Evolutionary conservation across 2,888 invertebrate species (phyloP).

Genomic region (Pachymerium ferrugineum): DNA sequence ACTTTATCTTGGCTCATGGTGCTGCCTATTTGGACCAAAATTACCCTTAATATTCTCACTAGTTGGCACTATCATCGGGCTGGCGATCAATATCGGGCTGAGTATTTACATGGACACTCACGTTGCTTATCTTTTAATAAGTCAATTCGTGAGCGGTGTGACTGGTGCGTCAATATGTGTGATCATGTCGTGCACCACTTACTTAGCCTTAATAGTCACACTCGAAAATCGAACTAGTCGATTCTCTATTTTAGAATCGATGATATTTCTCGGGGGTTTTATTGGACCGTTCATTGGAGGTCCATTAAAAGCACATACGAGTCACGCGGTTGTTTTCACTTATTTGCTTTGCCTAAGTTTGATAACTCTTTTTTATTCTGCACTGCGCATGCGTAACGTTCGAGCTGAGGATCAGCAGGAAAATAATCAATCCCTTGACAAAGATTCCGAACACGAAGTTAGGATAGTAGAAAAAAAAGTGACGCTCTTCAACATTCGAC

Average conservation of each 20-base stretch:
- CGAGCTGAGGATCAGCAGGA: neutral
- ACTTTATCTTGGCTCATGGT: constrained; percentile 44
- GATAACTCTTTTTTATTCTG: constrained; percentile 45
- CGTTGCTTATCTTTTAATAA: constrained; percentile 46
- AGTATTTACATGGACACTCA: constrained; percentile 40
- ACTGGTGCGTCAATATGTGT: constrained; percentile 49
- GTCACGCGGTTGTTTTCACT: constrained; percentile 45
- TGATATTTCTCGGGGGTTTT: constrained; percentile 77
- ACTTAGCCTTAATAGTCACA: constrained; percentile 71
- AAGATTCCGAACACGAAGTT: neutral
- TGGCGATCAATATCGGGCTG: constrained; percentile 43
- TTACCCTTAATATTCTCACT: constrained; percentile 48
- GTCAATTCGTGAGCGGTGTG: constrained; percentile 47
- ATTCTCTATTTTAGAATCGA: constrained; percentile 73
- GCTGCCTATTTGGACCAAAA: constrained; percentile 49
- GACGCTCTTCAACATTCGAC: constrained; percentile 32
- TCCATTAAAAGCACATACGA: constrained; percentile 56
- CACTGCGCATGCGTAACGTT: constrained; percentile 41
- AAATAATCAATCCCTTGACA: too few species aligned
- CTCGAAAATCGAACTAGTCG: constrained; percentile 65
- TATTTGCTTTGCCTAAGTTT: constrained; percentile 43
- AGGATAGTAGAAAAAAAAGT: neutral
- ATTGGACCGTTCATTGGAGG: constrained; percentile 75
- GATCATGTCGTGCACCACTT: constrained; percentile 50
- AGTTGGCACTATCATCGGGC: constrained; percentile 46